Conservation (phyloP, 1,140 invertebrate genomes). For the Drosophila yakuba region DNA sequence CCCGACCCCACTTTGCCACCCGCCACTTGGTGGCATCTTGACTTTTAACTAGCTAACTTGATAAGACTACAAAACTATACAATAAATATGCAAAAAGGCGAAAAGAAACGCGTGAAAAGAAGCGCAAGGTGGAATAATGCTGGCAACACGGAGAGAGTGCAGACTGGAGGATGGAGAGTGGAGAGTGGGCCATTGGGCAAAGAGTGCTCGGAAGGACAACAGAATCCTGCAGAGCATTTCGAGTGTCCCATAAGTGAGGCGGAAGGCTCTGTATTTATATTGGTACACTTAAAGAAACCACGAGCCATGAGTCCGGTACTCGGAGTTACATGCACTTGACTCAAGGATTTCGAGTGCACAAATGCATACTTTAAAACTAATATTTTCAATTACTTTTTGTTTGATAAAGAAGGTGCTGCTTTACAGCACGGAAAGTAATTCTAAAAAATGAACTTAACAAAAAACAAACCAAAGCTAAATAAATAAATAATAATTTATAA, state of each 20-base stretch:
- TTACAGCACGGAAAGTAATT: too few species aligned
- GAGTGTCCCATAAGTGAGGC: slow-evolving; percentile 43
- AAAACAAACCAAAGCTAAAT: too few species aligned
- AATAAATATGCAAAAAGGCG: slow-evolving; percentile 74
- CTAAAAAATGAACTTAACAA: too few species aligned
- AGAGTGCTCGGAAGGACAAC: slow-evolving; percentile 1
- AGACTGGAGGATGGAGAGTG: not conserved
- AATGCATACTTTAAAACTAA: too few species aligned
- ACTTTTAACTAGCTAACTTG: slow-evolving; percentile 82
- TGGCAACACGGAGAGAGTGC: not conserved
- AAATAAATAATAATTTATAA: too few species aligned
- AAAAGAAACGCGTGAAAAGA: slow-evolving; percentile 6
- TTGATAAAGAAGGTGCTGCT: too few species aligned
- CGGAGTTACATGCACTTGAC: not conserved
- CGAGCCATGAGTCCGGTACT: not conserved
- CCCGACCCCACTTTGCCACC: not conserved
- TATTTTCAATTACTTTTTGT: too few species aligned
- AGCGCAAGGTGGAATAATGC: slow-evolving; percentile 11
- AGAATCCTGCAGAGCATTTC: slow-evolving; percentile 14
- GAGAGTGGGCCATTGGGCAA: not conserved
- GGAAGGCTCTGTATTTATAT: slow-evolving; percentile 7
- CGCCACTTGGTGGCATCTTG: slow-evolving; percentile 69
- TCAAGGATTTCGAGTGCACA: not conserved
- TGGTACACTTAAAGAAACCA: not conserved
- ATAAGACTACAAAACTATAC: slow-evolving; percentile 83